Evolutionary conservation across 37 sponge, comb jelly and placozoan genomes (phyloP).

Genomic region (Lycopodina hypogea): DNA sequence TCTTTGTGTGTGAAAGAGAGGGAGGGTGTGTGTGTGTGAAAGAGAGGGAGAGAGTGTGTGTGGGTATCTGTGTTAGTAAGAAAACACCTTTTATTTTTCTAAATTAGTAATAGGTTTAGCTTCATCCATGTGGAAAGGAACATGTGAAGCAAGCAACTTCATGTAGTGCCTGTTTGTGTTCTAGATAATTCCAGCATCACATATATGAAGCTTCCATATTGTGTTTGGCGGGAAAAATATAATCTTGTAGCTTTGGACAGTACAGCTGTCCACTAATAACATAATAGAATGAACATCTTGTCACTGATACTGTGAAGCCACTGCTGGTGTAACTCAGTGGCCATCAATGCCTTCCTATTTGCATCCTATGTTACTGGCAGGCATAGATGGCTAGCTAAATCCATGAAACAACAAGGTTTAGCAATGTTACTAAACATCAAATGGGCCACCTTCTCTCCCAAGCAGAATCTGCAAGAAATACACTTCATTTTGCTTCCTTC

Average conservation of each 20-base stretch:
- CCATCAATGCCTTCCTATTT: neutral
- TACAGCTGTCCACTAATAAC: neutral
- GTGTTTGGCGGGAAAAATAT: neutral
- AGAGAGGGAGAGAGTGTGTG: no score
- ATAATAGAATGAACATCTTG: neutral
- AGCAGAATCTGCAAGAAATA: no score
- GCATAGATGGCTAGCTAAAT: neutral
- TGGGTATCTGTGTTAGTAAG: no score
- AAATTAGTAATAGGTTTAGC: neutral
- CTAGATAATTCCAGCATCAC: slow-evolving; percentile 8
- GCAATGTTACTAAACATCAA: no score
- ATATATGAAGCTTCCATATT: neutral
- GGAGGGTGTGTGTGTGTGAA: no score
- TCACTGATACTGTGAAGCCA: neutral
- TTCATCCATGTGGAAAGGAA: slow-evolving; percentile 10
- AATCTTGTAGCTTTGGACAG: neutral
- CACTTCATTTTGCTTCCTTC: no score
- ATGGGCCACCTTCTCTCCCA: no score
- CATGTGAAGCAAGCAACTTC: neutral
- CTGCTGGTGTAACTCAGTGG: neutral
- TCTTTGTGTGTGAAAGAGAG: no score
- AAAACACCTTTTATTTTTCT: no score
- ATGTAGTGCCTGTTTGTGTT: neutral
- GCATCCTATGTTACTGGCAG: neutral
- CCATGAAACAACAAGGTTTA: neutral